Conservation (phyloP, 2,888 invertebrate species). For the Scaptodrosophila latifasciaeformis region DNA sequence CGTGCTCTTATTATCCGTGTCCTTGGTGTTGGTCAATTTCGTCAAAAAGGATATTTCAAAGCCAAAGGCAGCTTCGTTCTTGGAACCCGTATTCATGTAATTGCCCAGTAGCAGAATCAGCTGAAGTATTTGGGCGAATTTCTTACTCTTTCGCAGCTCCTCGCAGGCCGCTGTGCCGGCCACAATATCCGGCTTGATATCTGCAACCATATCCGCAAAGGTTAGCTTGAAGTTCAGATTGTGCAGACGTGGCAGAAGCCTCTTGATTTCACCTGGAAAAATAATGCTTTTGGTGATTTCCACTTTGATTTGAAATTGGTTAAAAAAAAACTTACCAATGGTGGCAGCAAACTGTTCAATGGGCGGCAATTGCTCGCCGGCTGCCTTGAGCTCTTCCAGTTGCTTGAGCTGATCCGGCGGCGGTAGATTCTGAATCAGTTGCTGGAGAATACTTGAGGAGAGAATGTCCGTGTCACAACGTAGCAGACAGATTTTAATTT, state of each 20-base stretch:
- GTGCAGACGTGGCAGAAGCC: slow-evolving; percentile 88
- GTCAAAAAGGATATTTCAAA: slow-evolving; percentile 97
- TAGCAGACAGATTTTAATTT: slow-evolving; percentile 87
- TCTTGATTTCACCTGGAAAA: slow-evolving; percentile 83
- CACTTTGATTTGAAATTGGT: not conserved
- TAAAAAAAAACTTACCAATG: slow-evolving; percentile 76
- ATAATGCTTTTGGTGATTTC: not conserved
- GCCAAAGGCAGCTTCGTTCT: slow-evolving; percentile 94
- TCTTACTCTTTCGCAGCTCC: slow-evolving; percentile 90
- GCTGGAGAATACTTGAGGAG: slow-evolving; percentile 90
- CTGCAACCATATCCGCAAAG: slow-evolving; percentile 86
- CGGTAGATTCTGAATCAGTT: slow-evolving; percentile 94
- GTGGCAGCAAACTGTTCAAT: slow-evolving; percentile 97
- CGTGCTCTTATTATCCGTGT: slow-evolving; percentile 93
- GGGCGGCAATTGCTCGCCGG: slow-evolving; percentile 86
- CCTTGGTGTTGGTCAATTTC: slow-evolving; percentile 94
- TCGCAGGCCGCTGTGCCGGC: slow-evolving; percentile 97
- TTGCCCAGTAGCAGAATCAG: slow-evolving; percentile 93
- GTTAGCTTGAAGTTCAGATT: slow-evolving; percentile 93
- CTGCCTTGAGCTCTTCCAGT: slow-evolving; percentile 86
- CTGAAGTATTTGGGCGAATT: slow-evolving; percentile 92
- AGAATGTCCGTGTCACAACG: slow-evolving; percentile 91
- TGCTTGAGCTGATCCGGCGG: slow-evolving; percentile 92
- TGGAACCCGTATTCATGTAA: slow-evolving; percentile 96
- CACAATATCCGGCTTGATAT: slow-evolving; percentile 85